Evolutionary conservation across 2,113 vertebrate species (phyloP), one percentile per base, ranked within the genome.

Genomic region (Neogale vison): DNA sequence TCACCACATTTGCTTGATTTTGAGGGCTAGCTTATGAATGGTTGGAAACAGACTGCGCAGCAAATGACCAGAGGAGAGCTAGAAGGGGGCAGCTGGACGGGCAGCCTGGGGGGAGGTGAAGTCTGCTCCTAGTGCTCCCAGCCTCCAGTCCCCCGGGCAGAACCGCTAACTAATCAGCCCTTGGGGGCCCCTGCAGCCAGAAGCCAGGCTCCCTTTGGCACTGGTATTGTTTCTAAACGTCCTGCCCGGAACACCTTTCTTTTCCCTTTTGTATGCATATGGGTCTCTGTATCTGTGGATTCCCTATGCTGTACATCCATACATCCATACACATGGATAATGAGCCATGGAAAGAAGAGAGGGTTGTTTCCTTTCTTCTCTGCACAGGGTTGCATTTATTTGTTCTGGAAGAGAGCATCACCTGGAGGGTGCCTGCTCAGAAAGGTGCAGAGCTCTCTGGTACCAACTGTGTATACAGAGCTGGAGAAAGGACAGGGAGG

Each of bases 361-460:
- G 0, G 3, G n/a, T 3, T 39, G 1, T 45, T 76, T 85, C 55
- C 42, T 92, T 93, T 77, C 31, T 96, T 80, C 21, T 88, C 4
- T 74, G 9, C 71, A 63, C 45, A 12, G 83, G 59, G 80, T 72
- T 96, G 39, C 34, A 50, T 67, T 74, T 86, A 26, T 88, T 95
- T 81, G 55, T 10, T 52, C 39, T 85, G 65, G 72, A 77, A 96
- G 59, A 52, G 63, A 96, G 65, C 69, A 12, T 63, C 67, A 31
- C 1, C 39, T 21, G 29, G 69, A 88, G 65, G 36, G 24, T 57
- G 59, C 39, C 79, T 82, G 42, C 71, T 95, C 81, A 79, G 50
- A 84, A 31, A 0, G 4, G 39, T 13, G 24, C 31, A 31, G 13
- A 12, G 15, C 39, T 63, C 31, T 52, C 45, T 7, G 17, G 86